A percentile compares a stretch with the other conserved stretches of the same genome.
phyloP scores from a whole-genome alignment of 1,140 invertebrate genomes.

The Drosophila repletoides region DNA sequence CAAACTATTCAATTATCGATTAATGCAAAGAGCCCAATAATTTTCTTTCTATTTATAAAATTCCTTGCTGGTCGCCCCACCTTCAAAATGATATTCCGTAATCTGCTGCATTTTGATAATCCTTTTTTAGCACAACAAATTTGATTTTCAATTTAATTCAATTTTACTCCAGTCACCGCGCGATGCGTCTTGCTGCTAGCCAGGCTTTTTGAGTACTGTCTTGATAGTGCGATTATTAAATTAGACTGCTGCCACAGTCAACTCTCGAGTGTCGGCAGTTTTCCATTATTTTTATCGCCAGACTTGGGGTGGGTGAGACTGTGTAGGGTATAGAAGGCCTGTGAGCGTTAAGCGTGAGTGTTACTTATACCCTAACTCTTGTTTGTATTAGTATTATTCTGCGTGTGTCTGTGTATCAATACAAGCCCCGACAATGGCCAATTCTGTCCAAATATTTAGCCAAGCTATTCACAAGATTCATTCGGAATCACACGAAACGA shows the following conservation, averaged over 20 bases:
- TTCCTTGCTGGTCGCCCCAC: conserved; percentile 14
- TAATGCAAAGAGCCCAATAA: too few species aligned
- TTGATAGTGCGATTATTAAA: conserved; percentile 71
- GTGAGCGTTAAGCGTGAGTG: not conserved
- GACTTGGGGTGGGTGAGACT: not conserved
- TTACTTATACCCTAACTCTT: not conserved
- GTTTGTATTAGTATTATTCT: too few species aligned
- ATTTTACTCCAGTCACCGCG: not conserved
- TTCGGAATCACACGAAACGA: conserved; percentile 33
- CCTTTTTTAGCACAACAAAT: too few species aligned
- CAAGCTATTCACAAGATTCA: conserved; percentile 59
- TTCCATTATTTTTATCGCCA: conserved; percentile 44
- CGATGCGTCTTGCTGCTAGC: conserved; percentile 25
- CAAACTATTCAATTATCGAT: not conserved
- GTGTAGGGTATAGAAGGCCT: too few species aligned
- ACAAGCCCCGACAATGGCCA: conserved; percentile 34
- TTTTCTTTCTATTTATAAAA: not conserved
- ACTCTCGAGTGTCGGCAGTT: conserved; percentile 15
- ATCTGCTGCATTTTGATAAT: conserved; percentile 62
- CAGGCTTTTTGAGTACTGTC: conserved; percentile 47
- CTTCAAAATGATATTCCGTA: conserved; percentile 76
- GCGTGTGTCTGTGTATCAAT: conserved; percentile 45
- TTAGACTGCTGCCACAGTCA: conserved; percentile 25
- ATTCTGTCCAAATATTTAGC: conserved; percentile 53
- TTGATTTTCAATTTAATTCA: not conserved